Conservation (phyloP, 2,888 invertebrate species). For the Masnerella sp. region DNA sequence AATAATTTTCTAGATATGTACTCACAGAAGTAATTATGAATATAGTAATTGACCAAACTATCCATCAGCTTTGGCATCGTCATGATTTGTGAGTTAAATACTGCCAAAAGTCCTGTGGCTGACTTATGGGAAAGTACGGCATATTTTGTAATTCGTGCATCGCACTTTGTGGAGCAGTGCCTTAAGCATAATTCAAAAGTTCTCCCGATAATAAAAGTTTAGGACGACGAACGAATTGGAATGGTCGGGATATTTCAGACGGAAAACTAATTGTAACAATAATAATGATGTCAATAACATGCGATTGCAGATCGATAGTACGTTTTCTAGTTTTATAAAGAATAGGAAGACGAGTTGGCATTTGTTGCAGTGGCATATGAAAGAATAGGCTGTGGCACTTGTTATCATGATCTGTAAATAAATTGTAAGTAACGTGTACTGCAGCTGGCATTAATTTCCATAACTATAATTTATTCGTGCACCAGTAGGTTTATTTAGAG, state of each 20-base stretch:
- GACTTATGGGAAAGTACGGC: constrained; percentile 8
- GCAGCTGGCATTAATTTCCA: constrained; percentile 16
- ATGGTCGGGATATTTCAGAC: constrained; percentile 17
- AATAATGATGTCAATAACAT: constrained; percentile 46
- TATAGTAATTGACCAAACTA: constrained; percentile 31
- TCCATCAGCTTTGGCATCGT: constrained; percentile 21
- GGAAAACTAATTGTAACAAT: constrained; percentile 33
- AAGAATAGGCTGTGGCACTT: constrained; percentile 52
- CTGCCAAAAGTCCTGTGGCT: constrained; percentile 33
- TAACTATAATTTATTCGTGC: too few relatives aligned
- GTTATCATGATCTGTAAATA: constrained; percentile 52
- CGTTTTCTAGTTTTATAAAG: constrained; percentile 54
- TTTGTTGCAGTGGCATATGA: constrained; percentile 37
- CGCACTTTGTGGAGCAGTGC: constrained; percentile 43
- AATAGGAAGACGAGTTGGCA: constrained; percentile 43
- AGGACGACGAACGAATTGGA: constrained; percentile 7
- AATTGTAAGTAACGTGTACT: constrained; percentile 35
- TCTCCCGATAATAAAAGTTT: constrained; percentile 35
- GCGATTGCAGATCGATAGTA: constrained; percentile 43
- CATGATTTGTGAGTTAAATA: constrained; percentile 15
- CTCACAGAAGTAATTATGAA: constrained; percentile 8
- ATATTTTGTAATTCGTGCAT: constrained; percentile 23
- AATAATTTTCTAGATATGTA: constrained; percentile 12
- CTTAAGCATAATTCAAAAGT: constrained; percentile 52
- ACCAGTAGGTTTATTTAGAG: too few relatives aligned